Evolutionary conservation across 2,113 vertebrate genomes (phyloP).

Genomic region (Aphyosemion australe): DNA sequence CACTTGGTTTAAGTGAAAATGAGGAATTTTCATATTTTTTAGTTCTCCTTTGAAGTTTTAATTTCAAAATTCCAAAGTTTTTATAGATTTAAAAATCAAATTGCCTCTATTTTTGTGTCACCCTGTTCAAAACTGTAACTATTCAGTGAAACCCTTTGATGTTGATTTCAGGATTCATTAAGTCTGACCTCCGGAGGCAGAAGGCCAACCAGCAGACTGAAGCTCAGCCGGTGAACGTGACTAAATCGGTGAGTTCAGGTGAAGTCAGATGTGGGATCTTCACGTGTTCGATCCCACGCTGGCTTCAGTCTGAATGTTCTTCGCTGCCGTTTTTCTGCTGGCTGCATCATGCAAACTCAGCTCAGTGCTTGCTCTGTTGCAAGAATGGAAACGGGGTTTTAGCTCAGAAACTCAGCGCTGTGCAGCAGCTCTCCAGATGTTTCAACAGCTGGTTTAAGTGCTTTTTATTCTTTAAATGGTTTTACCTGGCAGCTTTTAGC

Average conservation of each 20-base stretch:
- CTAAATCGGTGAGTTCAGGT: constrained; percentile 61
- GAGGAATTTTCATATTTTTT: too few relatives aligned
- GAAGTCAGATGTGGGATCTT: neutral
- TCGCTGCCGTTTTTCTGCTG: neutral
- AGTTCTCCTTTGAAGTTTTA: too few relatives aligned
- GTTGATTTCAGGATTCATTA: constrained; percentile 84
- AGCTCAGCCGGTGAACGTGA: constrained; percentile 76
- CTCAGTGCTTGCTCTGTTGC: neutral
- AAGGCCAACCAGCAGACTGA: constrained; percentile 78
- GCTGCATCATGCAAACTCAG: constrained; percentile 12
- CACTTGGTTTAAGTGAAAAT: too few relatives aligned
- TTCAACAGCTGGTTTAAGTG: too few relatives aligned
- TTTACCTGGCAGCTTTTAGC: constrained; percentile 15
- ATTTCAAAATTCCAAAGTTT: too few relatives aligned
- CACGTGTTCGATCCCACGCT: constrained; percentile 7
- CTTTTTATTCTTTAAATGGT: neutral
- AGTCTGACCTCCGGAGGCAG: constrained; percentile 89
- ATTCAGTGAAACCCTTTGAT: constrained; percentile 6
- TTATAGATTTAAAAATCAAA: too few relatives aligned
- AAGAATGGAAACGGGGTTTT: constrained; percentile 18
- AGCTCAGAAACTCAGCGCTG: constrained; percentile 6
- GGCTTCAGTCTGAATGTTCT: neutral
- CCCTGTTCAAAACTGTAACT: neutral
- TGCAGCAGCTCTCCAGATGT: constrained; percentile 23
- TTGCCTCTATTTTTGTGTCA: too few relatives aligned